phyloP scores from a whole-genome alignment of 2,113 vertebrate species.

The Taxidea taxus region DNA sequence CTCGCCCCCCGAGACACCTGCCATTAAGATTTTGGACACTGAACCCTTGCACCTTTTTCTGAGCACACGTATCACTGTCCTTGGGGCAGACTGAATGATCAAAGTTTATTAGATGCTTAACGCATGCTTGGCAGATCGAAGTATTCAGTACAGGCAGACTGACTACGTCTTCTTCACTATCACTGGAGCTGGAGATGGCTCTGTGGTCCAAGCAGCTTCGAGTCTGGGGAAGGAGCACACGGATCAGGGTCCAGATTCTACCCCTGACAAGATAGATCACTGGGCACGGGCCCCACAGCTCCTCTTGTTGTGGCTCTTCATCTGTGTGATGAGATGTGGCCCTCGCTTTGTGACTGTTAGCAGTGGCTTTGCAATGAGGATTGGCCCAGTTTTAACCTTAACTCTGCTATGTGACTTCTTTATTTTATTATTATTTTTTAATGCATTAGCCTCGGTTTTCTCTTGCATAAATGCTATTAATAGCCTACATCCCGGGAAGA shows the following conservation, averaged over 20 bases:
- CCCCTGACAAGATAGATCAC: neutral
- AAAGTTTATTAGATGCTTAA: neutral
- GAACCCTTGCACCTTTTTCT: neutral
- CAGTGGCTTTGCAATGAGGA: neutral
- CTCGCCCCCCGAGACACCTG: neutral
- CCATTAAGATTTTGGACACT: neutral
- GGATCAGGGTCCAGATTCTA: neutral
- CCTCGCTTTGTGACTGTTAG: neutral
- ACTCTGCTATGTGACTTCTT: neutral
- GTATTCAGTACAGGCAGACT: neutral
- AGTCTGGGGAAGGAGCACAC: neutral
- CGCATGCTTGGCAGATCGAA: neutral
- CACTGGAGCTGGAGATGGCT: neutral
- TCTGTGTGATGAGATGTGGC: neutral
- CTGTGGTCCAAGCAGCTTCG: neutral
- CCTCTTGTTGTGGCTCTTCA: neutral
- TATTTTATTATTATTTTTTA: neutral
- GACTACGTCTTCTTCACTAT: neutral
- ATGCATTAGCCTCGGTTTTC: neutral
- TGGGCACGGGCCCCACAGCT: neutral
- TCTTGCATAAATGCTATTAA: neutral
- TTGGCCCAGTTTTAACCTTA: neutral
- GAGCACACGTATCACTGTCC: neutral
- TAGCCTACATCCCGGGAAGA: accelerated
- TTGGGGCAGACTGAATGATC: neutral